Percentiles rank a stretch among this genome's conserved stretches.
These are phyloP conservation scores for Chloroclysta siterata DNA, from an alignment of 2,888 invertebrate genomes.

Conservation along the genomic window DNA sequence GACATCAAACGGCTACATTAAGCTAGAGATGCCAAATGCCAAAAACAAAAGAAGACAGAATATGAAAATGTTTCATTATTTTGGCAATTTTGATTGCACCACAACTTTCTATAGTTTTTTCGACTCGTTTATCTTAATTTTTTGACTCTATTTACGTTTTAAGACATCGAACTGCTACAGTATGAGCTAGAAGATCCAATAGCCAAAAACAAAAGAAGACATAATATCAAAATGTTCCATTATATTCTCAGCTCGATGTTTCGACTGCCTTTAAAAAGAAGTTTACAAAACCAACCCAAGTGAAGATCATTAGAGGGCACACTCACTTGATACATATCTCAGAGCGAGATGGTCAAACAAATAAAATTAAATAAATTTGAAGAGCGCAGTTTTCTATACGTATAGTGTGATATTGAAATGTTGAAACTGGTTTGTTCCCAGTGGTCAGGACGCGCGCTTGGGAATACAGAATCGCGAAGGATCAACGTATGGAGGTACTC, in stretches of 20 bases:
- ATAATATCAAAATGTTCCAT: not conserved
- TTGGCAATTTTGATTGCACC: too few relatives aligned
- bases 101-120: too few relatives aligned
- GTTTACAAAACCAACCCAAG: constrained; percentile 8
- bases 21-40: too few relatives aligned
- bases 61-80: too few relatives aligned
- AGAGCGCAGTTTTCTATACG: constrained; percentile 31
- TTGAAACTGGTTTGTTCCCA: constrained; percentile 74
- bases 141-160: too few relatives aligned
- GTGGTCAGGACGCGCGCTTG: constrained; percentile 68
- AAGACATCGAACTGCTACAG: too few relatives aligned
- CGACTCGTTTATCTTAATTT: too few relatives aligned
- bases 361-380: constrained; percentile 44
- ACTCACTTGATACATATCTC: constrained; percentile 39
- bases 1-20: too few relatives aligned
- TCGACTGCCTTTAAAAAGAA: constrained; percentile 14
- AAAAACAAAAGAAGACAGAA: too few relatives aligned
- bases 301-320: constrained; percentile 35
- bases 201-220: not conserved
- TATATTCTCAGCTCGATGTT: constrained; percentile 2
- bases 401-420: constrained; percentile 81
- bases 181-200: not conserved
- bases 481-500: constrained; percentile 24
- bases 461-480: constrained; percentile 75
- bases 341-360: constrained; percentile 42